Conservation (phyloP, 2,113 vertebrate species). For the Menura novaehollandiae region DNA sequence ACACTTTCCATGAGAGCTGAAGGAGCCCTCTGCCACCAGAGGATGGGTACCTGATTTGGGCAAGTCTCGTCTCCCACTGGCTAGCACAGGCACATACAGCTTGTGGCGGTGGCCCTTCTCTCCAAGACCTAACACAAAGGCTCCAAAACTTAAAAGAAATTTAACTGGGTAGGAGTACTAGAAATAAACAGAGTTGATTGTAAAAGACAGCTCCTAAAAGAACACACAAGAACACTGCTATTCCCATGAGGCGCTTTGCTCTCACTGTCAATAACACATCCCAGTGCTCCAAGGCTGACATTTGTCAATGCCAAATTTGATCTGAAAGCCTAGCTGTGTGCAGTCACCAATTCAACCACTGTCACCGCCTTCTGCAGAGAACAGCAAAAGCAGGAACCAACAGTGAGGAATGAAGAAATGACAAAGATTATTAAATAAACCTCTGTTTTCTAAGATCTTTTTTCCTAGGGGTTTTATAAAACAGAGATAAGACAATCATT, state of each 20-base stretch:
- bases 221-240: neutral
- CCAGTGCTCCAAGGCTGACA: neutral
- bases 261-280: neutral
- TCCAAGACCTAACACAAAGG: neutral
- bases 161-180: neutral
- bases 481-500: neutral
- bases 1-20: neutral
- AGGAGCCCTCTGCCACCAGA: neutral
- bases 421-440: neutral
- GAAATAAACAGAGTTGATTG: neutral
- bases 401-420: neutral
- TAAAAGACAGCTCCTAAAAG: neutral
- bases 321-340: neutral
- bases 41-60: neutral
- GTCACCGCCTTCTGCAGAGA: neutral
- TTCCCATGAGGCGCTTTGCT: neutral
- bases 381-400: neutral
- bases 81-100: neutral
- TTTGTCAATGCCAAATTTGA: conserved; percentile 22
- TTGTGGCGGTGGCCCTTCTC: neutral
- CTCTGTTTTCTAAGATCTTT: neutral
- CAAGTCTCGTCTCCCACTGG: neutral
- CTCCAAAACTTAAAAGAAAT: neutral
- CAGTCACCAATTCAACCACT: neutral
- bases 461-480: neutral